A percentile compares a stretch with the other conserved stretches of the same genome.
phyloP scores from a whole-genome alignment of 2,113 vertebrate genomes.

The Tragelaphus buxtoni region DNA sequence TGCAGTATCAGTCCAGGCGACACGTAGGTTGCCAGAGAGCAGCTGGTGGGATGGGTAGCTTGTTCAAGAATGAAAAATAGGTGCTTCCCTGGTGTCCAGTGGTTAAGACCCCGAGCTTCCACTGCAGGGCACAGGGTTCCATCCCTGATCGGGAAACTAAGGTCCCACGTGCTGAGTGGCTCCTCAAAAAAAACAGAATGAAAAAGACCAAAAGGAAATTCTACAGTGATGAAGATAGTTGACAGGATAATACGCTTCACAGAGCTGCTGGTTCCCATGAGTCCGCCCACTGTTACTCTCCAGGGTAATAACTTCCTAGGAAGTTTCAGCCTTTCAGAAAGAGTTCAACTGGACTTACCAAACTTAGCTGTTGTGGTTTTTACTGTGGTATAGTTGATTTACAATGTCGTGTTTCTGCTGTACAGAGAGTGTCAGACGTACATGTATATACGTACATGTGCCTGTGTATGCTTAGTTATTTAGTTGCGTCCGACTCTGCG shows the following conservation, averaged over 20 bases:
- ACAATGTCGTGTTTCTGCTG: neutral
- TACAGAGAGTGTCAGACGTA: neutral
- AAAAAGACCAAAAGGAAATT: neutral
- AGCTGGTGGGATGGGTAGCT: neutral
- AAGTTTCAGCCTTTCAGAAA: neutral
- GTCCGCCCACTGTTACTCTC: rapidly evolving
- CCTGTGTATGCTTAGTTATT: neutral
- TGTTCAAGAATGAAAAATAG: neutral
- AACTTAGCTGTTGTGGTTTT: neutral
- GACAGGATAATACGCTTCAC: neutral
- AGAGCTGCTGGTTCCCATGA: neutral
- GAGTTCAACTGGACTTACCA: neutral
- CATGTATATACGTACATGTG: neutral
- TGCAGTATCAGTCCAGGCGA: neutral
- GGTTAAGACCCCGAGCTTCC: neutral
- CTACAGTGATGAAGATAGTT: neutral
- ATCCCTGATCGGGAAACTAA: neutral
- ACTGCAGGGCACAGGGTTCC: neutral
- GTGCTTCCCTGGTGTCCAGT: neutral
- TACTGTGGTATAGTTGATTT: neutral
- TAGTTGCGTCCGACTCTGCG: neutral
- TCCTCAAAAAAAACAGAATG: neutral
- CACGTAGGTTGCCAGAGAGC: neutral
- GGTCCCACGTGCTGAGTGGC: neutral
- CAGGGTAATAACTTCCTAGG: neutral